Evolutionary conservation across 1,140 invertebrate genomes (phyloP).

Genomic region (Magallana angulata): DNA sequence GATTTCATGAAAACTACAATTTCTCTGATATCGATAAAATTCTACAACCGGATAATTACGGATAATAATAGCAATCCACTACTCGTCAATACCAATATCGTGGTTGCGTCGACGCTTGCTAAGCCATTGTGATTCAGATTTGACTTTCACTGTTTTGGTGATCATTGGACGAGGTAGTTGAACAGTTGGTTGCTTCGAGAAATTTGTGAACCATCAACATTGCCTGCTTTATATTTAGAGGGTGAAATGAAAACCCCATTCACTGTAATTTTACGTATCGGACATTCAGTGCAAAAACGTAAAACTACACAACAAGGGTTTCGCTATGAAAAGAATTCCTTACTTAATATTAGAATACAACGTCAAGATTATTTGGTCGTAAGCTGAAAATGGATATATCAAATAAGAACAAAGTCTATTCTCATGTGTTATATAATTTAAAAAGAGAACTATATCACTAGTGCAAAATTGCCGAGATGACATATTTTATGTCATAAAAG

Average conservation of each 20-base stretch:
- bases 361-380: background rate
- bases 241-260: background rate
- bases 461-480: background rate
- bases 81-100: slow-evolving; percentile 18
- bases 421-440: slow-evolving; percentile 10
- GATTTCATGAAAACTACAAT: slow-evolving; percentile 26
- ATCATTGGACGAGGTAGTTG: background rate
- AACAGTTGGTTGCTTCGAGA: slow-evolving; percentile 1
- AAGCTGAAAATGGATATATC: slow-evolving; percentile 29
- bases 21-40: slow-evolving; percentile 36
- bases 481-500: background rate
- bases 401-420: background rate
- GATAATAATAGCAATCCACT: slow-evolving; percentile 28
- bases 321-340: slow-evolving; percentile 10
- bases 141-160: slow-evolving; percentile 4
- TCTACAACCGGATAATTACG: slow-evolving; percentile 33
- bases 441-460: background rate
- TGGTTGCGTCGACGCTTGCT: slow-evolving; percentile 30
- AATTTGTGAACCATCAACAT: background rate
- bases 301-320: slow-evolving; percentile 7
- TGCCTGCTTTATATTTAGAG: slow-evolving; percentile 9
- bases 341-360: background rate
- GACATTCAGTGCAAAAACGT: slow-evolving; percentile 37
- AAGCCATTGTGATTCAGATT: background rate
- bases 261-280: slow-evolving; percentile 35